phyloP scores from a whole-genome alignment of 2,113 vertebrate species.

The Nematolebias whitei region DNA sequence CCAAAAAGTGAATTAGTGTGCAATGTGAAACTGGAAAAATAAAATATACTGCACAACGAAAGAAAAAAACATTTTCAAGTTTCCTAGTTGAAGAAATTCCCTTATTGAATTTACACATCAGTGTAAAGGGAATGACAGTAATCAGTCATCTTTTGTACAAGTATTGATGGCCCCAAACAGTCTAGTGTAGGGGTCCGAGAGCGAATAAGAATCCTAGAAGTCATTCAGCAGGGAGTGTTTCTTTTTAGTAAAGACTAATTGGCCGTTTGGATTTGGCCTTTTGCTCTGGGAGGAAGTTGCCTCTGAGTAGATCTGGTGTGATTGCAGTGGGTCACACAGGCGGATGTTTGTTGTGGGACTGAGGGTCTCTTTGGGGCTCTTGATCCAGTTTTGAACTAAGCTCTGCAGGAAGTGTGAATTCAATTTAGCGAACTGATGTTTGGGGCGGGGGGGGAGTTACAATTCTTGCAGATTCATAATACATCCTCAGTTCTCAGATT shows the following conservation, averaged over 20 bases:
- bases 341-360: slow-evolving; percentile 62
- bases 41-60: neutral
- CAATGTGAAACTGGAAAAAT: neutral
- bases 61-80: neutral
- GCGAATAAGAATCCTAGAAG: slow-evolving; percentile 16
- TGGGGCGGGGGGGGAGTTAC: slow-evolving; percentile 26
- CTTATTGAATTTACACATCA: neutral
- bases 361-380: slow-evolving; percentile 57
- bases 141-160: neutral
- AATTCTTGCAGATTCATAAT: slow-evolving; percentile 69
- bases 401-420: slow-evolving; percentile 45
- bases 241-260: slow-evolving; percentile 47
- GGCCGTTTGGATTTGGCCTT: slow-evolving; percentile 51
- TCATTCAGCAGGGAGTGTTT: slow-evolving; percentile 24
- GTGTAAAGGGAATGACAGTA: neutral
- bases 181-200: neutral
- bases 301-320: slow-evolving; percentile 32
- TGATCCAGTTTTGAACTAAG: slow-evolving; percentile 39
- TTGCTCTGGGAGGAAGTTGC: slow-evolving; percentile 61
- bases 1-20: too few relatives aligned
- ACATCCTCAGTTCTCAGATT: slow-evolving; percentile 58
- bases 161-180: neutral
- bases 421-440: slow-evolving; percentile 44
- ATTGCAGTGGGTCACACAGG: slow-evolving; percentile 48
- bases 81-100: neutral